Base-by-base conservation (phyloP, 2,113 vertebrate species). In the Sminthopsis crassicaudata region DNA sequence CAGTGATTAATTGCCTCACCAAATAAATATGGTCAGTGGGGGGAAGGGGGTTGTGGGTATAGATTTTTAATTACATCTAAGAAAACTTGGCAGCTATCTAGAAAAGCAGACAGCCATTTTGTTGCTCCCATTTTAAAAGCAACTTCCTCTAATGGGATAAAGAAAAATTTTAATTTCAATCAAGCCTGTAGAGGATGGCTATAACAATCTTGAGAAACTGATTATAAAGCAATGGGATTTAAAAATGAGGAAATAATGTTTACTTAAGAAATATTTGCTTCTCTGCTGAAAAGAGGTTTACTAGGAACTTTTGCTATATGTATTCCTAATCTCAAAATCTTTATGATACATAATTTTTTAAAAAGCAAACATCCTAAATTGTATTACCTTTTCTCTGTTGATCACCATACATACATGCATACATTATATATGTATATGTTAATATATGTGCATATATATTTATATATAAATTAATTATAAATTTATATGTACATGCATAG, bases 221-320 rank as follows among this genome's bases (percentile, higher is more conserved):
- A 94, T 84, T 10, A 12, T 53, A 76, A 92, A 92, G 26, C 67
- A 84, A 2, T 8, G 92, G 26, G 23, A 93, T 53, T 88, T n/a
- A 27, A 46, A n/a, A 96, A 95, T 92, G 95, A 92, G 26, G 3
- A 46, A 88, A 92, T 91, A 48, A 93, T 54, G 36, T 27, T 93
- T 55, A 84, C 8, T 16, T 91, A 91, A 25, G 36, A 92, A n/a
- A 67, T 12, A 50, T 8, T 50, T 0, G 42, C 36, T 91, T 53
- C 14, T 91, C 51, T 94, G 90, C 36, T 30, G 67, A 89, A 55
- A 53, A 76, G 19, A 50, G 3, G 36, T n/a, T 36, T 7, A 0
- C 25, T 25, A 57, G 90, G 6, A n/a, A 60, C 25, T n/a, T 84
- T 42, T 84, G 19, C 67, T 84, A 23, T 23, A 23, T 14, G 60